Evolutionary conservation across 2,113 vertebrate species (phyloP), one percentile per base, ranked within the genome.

Genomic region (Pomatostomus ruficeps): DNA sequence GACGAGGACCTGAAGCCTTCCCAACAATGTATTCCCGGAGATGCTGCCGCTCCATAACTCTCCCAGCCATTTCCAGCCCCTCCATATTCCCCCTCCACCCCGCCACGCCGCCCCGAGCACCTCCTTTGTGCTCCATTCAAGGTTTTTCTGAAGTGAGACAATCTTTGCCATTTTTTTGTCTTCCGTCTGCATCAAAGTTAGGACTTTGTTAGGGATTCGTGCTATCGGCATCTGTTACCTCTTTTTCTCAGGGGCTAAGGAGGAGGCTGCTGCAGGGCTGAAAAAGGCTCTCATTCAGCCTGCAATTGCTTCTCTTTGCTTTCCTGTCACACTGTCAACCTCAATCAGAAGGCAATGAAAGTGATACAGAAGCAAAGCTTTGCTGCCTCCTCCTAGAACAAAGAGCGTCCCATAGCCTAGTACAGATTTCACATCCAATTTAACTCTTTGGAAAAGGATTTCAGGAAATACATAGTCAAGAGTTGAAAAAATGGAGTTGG

Each of bases 381-480:
- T 97, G 97, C 98, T 96, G 97, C 97, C 98, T 95, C 97, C 98
- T 96, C 98, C 98, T 98, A 98, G 98, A 99, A 99, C 99, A 99
- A 99, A 99, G 98, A 98, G 98, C 93, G 96, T 98, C 97, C 98
- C 98, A 98, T 98, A 98, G 99, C 98, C 98, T 98, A 98, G 98
- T 98, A 99, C 98, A 99, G 99, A 99, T 99, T 99, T 99, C 99
- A 99, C 99, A 99, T 99, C 99, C 99, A 99, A 99, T 99, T 99
- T 99, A 99, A 99, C 99, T 99, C 98, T 98, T 98, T 98, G 98
- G 98, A 98, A 98, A 98, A 98, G 98, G 98, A 98, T 98, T 98
- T 98, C 98, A 98, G 98, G 98, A 98, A 98, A 98, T 98, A 98
- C 98, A 98, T 98, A 98, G 98, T 98, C 98, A 98, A 98, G 98